A percentile compares a stretch with the other conserved stretches of the same genome.
Conservation (phyloP, 2,113 vertebrate species). For the Willisornis vidua region DNA sequence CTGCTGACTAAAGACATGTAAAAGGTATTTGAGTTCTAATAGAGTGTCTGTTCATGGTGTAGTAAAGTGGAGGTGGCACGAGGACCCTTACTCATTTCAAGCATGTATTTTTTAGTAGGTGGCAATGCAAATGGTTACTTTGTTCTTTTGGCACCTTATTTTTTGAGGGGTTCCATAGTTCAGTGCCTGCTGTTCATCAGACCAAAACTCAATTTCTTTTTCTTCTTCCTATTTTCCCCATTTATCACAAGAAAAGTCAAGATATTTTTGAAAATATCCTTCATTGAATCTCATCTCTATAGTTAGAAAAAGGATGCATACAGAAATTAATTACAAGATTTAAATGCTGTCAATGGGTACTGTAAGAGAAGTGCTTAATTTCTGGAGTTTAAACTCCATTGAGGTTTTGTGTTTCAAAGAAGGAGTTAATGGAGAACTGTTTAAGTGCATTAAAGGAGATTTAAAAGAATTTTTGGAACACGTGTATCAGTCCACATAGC, state of each 20-base stretch:
- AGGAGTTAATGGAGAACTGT: not conserved
- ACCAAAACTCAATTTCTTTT: not conserved
- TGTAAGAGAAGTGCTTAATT: not conserved
- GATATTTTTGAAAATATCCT: not conserved
- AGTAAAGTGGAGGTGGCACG: not conserved
- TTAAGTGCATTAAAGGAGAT: not conserved
- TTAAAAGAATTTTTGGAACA: not conserved
- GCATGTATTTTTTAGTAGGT: not conserved
- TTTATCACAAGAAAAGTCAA: not conserved
- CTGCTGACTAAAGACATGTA: not conserved
- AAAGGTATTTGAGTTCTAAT: not conserved
- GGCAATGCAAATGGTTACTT: not conserved
- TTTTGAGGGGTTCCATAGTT: not conserved
- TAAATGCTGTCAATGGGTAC: not conserved
- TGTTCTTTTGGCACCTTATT: not conserved
- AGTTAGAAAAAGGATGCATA: not conserved
- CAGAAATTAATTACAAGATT: not conserved
- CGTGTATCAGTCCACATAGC: not conserved
- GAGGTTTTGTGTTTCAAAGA: not conserved
- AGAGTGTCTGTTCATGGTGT: not conserved
- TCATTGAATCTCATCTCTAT: not conserved
- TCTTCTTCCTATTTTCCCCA: not conserved
- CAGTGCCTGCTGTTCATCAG: not conserved
- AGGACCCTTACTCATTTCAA: not conserved
- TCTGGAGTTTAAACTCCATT: not conserved